Evolutionary conservation across 2,888 invertebrate species (phyloP).

Genomic region (Dicyrtoma fusca): DNA sequence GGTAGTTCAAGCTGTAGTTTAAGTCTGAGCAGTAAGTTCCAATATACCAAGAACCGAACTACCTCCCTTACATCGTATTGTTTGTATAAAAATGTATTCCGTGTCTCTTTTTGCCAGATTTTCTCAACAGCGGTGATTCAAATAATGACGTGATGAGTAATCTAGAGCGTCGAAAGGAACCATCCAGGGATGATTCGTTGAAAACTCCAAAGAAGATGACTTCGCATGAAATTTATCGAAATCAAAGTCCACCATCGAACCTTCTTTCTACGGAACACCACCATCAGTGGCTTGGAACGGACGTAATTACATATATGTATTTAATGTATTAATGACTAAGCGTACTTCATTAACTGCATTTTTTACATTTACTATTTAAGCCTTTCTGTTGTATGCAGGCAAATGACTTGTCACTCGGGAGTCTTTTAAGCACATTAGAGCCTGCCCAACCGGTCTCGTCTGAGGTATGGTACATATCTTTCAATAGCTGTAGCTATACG

Average conservation of each 20-base stretch:
- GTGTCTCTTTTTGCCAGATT: slow-evolving; percentile 6
- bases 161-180: background rate
- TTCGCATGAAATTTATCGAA: slow-evolving; percentile 6
- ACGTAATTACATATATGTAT: slow-evolving; percentile 26
- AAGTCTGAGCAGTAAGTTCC: slow-evolving; percentile 43
- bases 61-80: background rate
- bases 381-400: slow-evolving; percentile 26
- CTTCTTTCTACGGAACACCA: slow-evolving; percentile 20
- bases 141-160: slow-evolving; percentile 17
- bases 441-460: slow-evolving; percentile 20
- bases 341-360: too few species aligned
- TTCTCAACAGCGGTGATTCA: slow-evolving; percentile 13
- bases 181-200: slow-evolving; percentile 1
- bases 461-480: too few species aligned
- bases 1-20: slow-evolving; percentile 49
- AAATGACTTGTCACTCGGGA: slow-evolving; percentile 39
- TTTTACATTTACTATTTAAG: too few species aligned
- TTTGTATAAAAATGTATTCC: background rate
- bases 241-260: slow-evolving; percentile 25
- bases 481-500: too few species aligned
- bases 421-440: slow-evolving; percentile 38
- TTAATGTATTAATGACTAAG: too few species aligned
- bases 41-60: background rate
- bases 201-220: slow-evolving; percentile 14
- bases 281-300: slow-evolving; percentile 30